A percentile compares a stretch with the other conserved stretches of the same genome.
Evolutionary conservation across 2,113 vertebrate species (phyloP).

Genomic region (Neogobius melanostomus): DNA sequence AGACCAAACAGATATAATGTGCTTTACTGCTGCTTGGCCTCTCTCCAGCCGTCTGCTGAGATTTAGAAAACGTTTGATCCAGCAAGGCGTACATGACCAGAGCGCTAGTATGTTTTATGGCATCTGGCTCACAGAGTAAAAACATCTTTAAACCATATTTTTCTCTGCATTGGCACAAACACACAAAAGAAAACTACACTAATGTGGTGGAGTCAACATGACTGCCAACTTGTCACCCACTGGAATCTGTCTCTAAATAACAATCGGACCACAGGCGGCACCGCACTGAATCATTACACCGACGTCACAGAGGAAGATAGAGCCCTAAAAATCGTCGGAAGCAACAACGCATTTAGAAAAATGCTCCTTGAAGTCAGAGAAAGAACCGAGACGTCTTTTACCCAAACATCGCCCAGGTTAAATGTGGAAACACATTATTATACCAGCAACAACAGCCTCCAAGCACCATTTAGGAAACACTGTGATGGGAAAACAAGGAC

Average conservation of each 20-base stretch:
- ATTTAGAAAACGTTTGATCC: background rate
- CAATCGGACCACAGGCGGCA: slow-evolving; percentile 30
- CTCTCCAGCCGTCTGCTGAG: background rate
- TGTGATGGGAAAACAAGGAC: background rate
- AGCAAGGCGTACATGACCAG: background rate
- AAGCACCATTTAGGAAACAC: background rate
- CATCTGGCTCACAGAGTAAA: slow-evolving; percentile 1
- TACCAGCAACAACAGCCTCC: background rate
- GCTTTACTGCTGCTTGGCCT: background rate
- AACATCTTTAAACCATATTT: background rate
- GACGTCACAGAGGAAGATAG: slow-evolving; percentile 15
- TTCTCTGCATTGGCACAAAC: slow-evolving; percentile 9
- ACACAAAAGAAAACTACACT: slow-evolving; percentile 17
- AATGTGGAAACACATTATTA: slow-evolving; percentile 10
- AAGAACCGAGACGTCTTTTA: background rate
- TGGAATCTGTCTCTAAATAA: slow-evolving; percentile 57
- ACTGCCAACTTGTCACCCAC: slow-evolving; percentile 24
- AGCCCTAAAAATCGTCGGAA: slow-evolving; percentile 17
- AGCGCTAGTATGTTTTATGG: slow-evolving; percentile 3
- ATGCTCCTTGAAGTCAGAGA: background rate
- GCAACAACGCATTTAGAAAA: background rate
- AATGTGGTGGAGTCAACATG: slow-evolving; percentile 13
- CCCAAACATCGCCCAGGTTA: background rate
- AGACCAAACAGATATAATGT: background rate
- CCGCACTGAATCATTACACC: slow-evolving; percentile 36